phyloP scores from a whole-genome alignment of 1,140 invertebrate species.

The Hirudo medicinalis region DNA sequence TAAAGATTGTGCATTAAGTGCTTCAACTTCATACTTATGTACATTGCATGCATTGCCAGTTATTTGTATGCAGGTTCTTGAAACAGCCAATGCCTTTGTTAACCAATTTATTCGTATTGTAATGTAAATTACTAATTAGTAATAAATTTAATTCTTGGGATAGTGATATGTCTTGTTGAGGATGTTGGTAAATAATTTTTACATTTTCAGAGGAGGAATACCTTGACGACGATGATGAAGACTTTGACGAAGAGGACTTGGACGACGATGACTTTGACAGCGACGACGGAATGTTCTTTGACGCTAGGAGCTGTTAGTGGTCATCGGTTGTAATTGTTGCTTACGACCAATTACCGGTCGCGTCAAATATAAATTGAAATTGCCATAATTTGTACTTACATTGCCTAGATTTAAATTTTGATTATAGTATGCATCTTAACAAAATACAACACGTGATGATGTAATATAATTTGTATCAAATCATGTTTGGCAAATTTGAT shows the following conservation, averaged over 20 bases:
- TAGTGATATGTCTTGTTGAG: no score
- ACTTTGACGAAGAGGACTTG: constrained; percentile 12
- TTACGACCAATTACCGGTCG: neutral
- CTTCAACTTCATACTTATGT: no score
- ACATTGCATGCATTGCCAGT: no score
- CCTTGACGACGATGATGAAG: constrained; percentile 4
- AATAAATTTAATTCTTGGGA: no score
- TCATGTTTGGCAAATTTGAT: neutral
- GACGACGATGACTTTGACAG: neutral
- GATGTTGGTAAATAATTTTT: no score
- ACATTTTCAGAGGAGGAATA: neutral
- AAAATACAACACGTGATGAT: no score
- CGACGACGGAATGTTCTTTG: neutral
- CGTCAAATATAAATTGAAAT: neutral
- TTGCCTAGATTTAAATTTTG: neutral
- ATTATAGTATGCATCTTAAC: no score
- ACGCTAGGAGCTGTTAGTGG: neutral
- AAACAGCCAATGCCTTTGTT: no score
- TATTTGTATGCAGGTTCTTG: no score
- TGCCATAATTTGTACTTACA: neutral
- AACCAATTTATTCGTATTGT: no score
- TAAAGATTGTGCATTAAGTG: no score
- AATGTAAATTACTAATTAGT: no score
- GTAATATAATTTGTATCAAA: neutral
- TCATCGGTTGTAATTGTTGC: neutral